Conservation (phyloP, 2,113 vertebrate genomes). For the Ramphastos sulfuratus region DNA sequence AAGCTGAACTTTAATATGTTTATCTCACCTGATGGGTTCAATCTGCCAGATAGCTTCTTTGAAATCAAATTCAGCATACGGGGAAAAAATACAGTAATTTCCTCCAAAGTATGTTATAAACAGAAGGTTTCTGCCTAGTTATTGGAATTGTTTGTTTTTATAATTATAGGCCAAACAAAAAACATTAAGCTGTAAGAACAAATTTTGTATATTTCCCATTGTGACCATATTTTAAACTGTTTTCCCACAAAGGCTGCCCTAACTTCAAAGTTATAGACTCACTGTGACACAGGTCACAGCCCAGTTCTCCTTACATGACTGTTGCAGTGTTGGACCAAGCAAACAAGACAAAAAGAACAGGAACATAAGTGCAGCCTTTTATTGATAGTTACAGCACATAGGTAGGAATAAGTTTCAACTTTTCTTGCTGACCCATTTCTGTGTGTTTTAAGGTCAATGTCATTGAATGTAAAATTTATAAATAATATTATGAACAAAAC, state of each 20-base stretch:
- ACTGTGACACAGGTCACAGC: not conserved
- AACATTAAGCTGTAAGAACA: not conserved
- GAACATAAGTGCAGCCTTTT: not conserved
- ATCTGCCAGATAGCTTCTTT: not conserved
- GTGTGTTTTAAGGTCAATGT: not conserved
- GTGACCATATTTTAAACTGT: not conserved
- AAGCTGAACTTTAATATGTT: not conserved
- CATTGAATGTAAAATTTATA: not conserved
- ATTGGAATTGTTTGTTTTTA: not conserved
- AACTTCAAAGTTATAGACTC: not conserved
- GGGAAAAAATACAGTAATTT: not conserved
- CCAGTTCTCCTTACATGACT: not conserved
- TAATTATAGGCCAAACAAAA: not conserved
- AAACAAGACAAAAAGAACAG: not conserved
- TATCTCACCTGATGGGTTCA: not conserved
- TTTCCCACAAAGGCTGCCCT: not conserved
- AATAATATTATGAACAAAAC: not conserved
- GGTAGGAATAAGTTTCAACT: not conserved
- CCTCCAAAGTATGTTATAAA: not conserved
- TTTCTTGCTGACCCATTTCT: not conserved
- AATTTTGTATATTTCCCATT: not conserved
- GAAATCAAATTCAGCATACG: not conserved
- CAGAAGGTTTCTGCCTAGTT: not conserved
- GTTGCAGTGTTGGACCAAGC: not conserved
- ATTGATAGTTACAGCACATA: not conserved